A percentile compares a stretch with the other conserved stretches of the same genome.
phyloP scores from a whole-genome alignment of 2,797 vertebrate species.

The Fistularia commersonii region DNA sequence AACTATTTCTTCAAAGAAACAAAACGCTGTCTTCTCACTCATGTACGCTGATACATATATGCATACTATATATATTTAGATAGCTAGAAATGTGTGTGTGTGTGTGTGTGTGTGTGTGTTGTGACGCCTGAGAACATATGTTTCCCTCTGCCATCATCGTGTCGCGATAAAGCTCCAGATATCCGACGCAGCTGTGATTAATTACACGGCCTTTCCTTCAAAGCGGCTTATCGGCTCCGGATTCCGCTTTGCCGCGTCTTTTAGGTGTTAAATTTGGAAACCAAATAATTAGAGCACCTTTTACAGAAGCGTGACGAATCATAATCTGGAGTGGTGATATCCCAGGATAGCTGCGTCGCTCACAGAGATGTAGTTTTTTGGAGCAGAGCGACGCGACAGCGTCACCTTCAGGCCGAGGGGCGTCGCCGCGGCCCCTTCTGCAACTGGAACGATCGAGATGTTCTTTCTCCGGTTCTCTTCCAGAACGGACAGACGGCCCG shows the following conservation, averaged over 20 bases:
- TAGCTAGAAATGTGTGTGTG: too few species aligned
- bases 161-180: neutral
- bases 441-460: neutral
- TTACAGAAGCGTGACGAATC: neutral
- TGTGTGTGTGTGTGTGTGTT: too few species aligned
- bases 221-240: constrained; percentile 2
- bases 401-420: constrained; percentile 47
- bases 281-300: neutral
- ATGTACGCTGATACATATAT: too few species aligned
- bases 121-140: too few species aligned
- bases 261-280: constrained; percentile 3
- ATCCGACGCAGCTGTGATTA: constrained; percentile 1
- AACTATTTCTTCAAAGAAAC: too few species aligned
- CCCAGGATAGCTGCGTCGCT: too few species aligned
- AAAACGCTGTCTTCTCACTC: too few species aligned
- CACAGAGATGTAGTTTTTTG: neutral
- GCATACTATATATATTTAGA: too few species aligned
- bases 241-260: constrained; percentile 3
- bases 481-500: constrained; percentile 73
- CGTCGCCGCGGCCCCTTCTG: constrained; percentile 34
- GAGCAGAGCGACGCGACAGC: constrained; percentile 40
- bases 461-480: constrained; percentile 6
- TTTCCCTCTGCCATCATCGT: neutral
- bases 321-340: neutral
- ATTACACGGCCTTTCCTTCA: constrained; percentile 5